Evolutionary conservation across 2,888 invertebrate genomes (phyloP).

Genomic region (Tetranychus piercei): DNA sequence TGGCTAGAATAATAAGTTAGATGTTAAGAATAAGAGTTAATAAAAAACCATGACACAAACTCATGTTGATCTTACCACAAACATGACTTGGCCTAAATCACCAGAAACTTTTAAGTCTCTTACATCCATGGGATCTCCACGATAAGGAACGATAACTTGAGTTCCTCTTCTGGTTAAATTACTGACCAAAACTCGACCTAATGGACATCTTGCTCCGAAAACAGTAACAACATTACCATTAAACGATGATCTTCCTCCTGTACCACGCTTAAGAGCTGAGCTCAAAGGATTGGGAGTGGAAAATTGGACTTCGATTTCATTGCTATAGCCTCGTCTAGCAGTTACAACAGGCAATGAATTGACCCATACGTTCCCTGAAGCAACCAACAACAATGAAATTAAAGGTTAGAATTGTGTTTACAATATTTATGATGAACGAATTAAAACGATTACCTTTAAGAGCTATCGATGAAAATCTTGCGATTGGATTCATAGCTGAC

Average conservation of each 20-base stretch:
- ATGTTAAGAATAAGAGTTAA: not conserved
- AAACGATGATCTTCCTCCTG: conserved; percentile 72
- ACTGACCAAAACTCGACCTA: conserved; percentile 72
- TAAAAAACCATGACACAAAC: not conserved
- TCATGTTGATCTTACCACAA: conserved; percentile 34
- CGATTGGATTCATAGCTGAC: not conserved
- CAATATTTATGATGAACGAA: not conserved
- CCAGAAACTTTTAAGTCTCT: conserved; percentile 62
- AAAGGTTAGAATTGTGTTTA: not conserved
- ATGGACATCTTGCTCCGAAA: conserved; percentile 74
- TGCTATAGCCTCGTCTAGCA: not conserved
- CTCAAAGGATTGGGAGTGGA: not conserved
- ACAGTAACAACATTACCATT: conserved; percentile 96
- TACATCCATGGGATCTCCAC: conserved; percentile 63
- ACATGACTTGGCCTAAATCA: conserved; percentile 85
- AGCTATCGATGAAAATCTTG: not conserved
- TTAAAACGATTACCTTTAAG: not conserved
- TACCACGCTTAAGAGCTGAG: conserved; percentile 30
- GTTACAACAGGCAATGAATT: not conserved
- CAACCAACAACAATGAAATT: not conserved
- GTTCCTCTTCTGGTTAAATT: conserved; percentile 41
- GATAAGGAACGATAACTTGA: conserved; percentile 76
- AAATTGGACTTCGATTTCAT: not conserved
- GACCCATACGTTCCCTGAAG: not conserved
- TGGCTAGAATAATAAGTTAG: conserved; percentile 40